Conservation (phyloP, 2,797 vertebrate genomes). For the Falco biarmicus region DNA sequence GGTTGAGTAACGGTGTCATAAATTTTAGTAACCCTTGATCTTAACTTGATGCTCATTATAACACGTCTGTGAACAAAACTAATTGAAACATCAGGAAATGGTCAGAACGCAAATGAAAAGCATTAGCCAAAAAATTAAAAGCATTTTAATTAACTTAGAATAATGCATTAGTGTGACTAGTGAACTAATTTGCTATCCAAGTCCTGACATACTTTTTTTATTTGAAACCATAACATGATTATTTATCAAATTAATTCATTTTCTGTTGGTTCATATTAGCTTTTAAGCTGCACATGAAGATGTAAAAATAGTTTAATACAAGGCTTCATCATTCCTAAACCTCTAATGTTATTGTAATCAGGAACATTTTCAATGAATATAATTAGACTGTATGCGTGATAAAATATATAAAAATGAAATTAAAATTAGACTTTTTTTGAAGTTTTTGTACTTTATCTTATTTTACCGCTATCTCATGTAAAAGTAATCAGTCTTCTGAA, state of each 20-base stretch:
- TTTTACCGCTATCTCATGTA: background rate
- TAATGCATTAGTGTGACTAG: background rate
- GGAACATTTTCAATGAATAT: background rate
- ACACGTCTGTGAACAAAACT: background rate
- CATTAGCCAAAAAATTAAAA: background rate
- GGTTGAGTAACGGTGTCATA: conserved; percentile 8
- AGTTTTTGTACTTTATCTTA: background rate
- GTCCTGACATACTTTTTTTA: background rate
- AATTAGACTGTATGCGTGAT: background rate
- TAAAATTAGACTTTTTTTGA: background rate
- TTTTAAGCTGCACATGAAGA: background rate
- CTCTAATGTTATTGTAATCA: background rate
- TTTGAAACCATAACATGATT: background rate
- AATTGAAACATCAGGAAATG: conserved; percentile 25
- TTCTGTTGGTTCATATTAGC: background rate
- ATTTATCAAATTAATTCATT: background rate
- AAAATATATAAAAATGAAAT: background rate
- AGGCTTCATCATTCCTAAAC: background rate
- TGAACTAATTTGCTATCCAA: background rate
- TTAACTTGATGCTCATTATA: background rate
- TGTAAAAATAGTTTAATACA: background rate
- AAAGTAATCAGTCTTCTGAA: background rate
- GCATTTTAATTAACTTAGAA: conserved; percentile 3
- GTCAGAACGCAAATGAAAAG: background rate
- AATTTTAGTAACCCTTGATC: conserved; percentile 7